These are phyloP conservation scores for Beroe ovata DNA, from an alignment of 37 sponge, comb jelly and placozoan species.

Conservation along the genomic window DNA sequence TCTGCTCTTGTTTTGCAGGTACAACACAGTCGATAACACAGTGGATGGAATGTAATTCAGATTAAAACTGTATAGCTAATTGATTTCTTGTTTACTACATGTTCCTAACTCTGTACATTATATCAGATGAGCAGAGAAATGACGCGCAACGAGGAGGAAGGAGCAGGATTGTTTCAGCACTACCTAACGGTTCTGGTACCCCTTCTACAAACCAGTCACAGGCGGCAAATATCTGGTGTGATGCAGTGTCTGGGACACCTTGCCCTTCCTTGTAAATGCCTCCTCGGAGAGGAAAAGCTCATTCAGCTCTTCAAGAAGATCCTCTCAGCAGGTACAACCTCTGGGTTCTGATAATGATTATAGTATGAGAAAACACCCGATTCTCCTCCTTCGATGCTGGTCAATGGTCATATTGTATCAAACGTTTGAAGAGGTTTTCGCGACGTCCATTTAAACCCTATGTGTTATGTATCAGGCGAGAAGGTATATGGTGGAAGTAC, in stretches of 20 bases:
- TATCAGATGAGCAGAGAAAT: conserved; percentile 16
- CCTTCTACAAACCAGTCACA: neutral
- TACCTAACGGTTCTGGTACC: conserved; percentile 9
- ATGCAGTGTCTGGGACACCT: conserved; percentile 62
- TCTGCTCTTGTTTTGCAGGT: conserved; percentile 29
- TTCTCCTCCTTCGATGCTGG: too few species aligned
- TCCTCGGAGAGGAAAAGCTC: conserved; percentile 1
- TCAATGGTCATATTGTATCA: too few species aligned
- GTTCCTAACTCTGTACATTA: too few species aligned
- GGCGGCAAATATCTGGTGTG: conserved; percentile 28
- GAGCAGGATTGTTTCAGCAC: conserved; percentile 6
- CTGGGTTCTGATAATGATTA: neutral
- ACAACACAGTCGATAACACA: too few species aligned
- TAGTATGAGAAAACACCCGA: neutral
- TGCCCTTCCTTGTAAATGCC: conserved; percentile 4
- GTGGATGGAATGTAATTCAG: too few species aligned
- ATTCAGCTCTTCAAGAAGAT: conserved; percentile 41
- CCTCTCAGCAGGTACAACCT: conserved; percentile 1
- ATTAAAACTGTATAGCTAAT: too few species aligned
- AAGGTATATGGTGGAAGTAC: neutral
- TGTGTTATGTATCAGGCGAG: too few species aligned
- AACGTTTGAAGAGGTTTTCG: too few species aligned
- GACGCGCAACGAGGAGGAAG: conserved; percentile 30
- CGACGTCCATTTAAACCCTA: too few species aligned
- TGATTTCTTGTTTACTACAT: too few species aligned